Percentiles rank a stretch among this genome's conserved stretches.
Evolutionary conservation across 2,888 invertebrate genomes (phyloP).

Genomic region (Meiosimyza decipiens): DNA sequence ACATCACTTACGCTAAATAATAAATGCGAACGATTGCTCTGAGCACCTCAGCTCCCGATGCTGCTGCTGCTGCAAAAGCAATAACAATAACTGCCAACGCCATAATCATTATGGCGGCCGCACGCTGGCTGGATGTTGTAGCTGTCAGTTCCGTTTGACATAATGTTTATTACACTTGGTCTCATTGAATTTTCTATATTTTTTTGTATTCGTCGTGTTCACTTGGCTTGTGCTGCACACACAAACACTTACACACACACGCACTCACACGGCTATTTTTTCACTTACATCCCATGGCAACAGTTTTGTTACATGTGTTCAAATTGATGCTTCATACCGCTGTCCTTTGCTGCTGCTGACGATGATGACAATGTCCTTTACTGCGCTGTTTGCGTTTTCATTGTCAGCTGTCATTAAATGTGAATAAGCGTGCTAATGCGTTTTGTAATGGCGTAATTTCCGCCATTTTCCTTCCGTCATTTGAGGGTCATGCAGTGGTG

Average conservation of each 20-base stretch:
- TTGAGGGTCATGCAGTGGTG: not conserved
- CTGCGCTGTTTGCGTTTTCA: constrained; percentile 2
- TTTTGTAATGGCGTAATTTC: constrained; percentile 47
- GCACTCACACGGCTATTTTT: not conserved
- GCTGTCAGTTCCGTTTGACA: constrained; percentile 30
- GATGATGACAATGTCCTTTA: too few species aligned
- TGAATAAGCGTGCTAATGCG: constrained; percentile 47
- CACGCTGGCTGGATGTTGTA: not conserved
- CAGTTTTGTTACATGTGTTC: too few species aligned
- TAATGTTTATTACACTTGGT: not conserved
- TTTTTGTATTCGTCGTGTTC: not conserved
- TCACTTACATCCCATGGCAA: too few species aligned
- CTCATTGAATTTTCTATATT: constrained; percentile 14
- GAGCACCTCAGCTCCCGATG: constrained; percentile 21
- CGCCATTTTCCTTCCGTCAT: constrained; percentile 35
- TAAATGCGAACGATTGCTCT: constrained; percentile 45
- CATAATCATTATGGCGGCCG: constrained; percentile 26
- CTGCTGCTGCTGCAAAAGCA: not conserved
- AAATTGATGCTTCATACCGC: too few species aligned
- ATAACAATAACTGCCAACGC: constrained; percentile 13
- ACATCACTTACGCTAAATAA: too few species aligned
- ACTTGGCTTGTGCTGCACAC: too few species aligned
- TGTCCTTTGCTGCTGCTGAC: too few species aligned
- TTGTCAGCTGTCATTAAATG: constrained; percentile 48
- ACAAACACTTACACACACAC: constrained; percentile 10